A percentile compares a stretch with the other conserved stretches of the same genome.
These are phyloP conservation scores for Coluber constrictor DNA, from an alignment of 2,797 vertebrate species.

Conservation along the genomic window DNA sequence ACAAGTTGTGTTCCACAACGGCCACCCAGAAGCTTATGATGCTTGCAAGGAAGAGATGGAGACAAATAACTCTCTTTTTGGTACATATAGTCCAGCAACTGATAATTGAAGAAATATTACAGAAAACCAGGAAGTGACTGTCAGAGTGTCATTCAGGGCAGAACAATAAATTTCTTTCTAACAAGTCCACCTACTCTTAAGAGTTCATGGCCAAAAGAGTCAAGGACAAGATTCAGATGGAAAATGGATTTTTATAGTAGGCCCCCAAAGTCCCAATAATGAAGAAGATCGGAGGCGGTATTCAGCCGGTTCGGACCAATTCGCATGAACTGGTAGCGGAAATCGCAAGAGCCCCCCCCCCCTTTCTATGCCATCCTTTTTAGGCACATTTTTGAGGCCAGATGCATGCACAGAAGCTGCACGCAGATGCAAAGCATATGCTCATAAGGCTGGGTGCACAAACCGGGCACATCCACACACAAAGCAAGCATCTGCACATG, in stretches of 20 bases:
- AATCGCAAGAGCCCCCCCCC: no score
- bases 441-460: fast-evolving
- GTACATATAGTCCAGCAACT: neutral
- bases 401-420: no score
- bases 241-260: neutral
- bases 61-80: neutral
- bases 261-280: neutral
- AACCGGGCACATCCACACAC: no score
- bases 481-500: no score
- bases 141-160: neutral
- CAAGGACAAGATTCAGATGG: neutral
- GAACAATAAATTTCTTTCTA: neutral
- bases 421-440: no score
- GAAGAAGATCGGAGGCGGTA: no score
- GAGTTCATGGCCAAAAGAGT: neutral
- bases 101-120: neutral
- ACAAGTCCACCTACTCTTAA: neutral
- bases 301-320: no score
- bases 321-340: no score
- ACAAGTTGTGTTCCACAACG: neutral
- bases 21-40: neutral
- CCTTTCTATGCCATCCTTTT: no score
- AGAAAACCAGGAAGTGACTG: neutral
- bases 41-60: neutral
- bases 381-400: no score